Evolutionary conservation across 2,888 invertebrate species (phyloP), one percentile per base, ranked within the genome.

Genomic region (Drosophila meridionalis): DNA sequence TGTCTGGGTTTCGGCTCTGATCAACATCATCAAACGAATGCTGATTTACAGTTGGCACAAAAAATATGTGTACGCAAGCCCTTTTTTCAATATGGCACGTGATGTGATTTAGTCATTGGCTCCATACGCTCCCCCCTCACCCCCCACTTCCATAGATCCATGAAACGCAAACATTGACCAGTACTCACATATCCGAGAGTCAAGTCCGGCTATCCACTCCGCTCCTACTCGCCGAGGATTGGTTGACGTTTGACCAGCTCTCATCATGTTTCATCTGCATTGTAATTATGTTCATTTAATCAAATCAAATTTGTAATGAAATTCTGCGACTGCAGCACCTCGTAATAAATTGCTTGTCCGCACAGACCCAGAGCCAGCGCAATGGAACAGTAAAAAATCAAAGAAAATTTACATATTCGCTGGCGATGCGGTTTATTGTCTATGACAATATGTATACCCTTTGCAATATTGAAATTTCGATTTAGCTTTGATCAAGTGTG

Each of bases 221-320:
- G 12, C 43, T 28, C 28, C 38, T 14, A 11, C 20, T 5, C 56
- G 5, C 9, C 3, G 12, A 34, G 34, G 28, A 14, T 28, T 40
- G 38, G 42, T 42, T 60, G 28, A 43, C 14, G 40, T 43, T 36
- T 69, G 60, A 50, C 61, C 59, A 62, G 26, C 66, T 63, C 55
- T 60, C 73, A 64, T 66, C 78, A 78, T 74, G 76, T 83, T 87
- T 72, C 69, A 87, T 87, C 85, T 82, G 83, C 87, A 81, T 76
- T 77, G 87, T 75, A 90, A 90, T 90, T 89, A 90, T 81, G 80
- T 80, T 66, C 77, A 74, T 85, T 80, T 82, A 84, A 89, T 84
- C 80, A 84, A 84, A 84, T 82, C 74, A 73, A 76, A 81, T 71
- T 81, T 78, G 71, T 78, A 79, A 81, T 81, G 81, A 73, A 81